Percentiles rank a stretch among this genome's conserved stretches.
Evolutionary conservation across 1,140 invertebrate genomes (phyloP).

Genomic region (Bombus picipes): DNA sequence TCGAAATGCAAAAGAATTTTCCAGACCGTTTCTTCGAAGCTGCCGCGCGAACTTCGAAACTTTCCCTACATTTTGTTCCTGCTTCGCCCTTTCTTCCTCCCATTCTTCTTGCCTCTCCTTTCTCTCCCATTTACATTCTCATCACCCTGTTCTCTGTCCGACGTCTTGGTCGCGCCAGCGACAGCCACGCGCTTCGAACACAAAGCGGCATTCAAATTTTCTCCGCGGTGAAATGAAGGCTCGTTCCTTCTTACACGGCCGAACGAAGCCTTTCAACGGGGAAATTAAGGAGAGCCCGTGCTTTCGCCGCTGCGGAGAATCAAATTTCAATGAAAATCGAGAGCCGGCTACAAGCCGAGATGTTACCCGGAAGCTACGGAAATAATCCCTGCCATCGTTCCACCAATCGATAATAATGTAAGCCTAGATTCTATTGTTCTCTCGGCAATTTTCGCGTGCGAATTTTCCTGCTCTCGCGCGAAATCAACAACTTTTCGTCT

Average conservation of each 20-base stretch:
- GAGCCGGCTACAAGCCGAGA: too few relatives aligned
- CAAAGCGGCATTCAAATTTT: slow-evolving; percentile 47
- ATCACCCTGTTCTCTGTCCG: not conserved
- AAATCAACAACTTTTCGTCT: too few relatives aligned
- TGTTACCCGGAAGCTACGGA: not conserved
- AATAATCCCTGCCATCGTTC: not conserved
- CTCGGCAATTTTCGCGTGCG: not conserved
- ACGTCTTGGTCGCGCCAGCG: too few relatives aligned
- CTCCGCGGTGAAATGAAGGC: slow-evolving; percentile 32
- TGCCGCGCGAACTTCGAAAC: not conserved
- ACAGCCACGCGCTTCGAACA: slow-evolving; percentile 1
- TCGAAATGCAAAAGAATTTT: slow-evolving; percentile 35
- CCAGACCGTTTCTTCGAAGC: slow-evolving; percentile 13
- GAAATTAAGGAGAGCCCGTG: slow-evolving; percentile 4
- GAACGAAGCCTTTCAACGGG: not conserved
- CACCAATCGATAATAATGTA: not conserved
- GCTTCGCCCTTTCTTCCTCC: not conserved
- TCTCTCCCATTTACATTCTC: not conserved
- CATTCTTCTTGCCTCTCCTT: not conserved
- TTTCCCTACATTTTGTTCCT: not conserved
- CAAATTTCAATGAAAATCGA: slow-evolving; percentile 34
- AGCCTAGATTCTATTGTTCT: not conserved
- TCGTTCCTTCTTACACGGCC: not conserved
- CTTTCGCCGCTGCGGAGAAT: not conserved
- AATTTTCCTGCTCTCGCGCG: too few relatives aligned